Base-by-base conservation (phyloP, 1,140 invertebrate species). In the Argopecten irradians region DNA sequence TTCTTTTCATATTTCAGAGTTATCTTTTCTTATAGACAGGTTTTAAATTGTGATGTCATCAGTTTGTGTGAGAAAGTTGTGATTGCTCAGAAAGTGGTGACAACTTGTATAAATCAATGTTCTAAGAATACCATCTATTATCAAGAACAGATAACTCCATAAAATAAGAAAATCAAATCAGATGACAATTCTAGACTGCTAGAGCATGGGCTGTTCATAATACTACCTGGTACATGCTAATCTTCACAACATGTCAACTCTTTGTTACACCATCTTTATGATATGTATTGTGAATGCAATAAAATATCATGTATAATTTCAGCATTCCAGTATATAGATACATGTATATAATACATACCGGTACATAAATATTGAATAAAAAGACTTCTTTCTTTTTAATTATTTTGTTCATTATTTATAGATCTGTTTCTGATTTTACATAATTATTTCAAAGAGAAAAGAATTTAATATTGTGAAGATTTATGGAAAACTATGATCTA, bases 391-490 rank as follows among this genome's bases (percentile, higher is more conserved):
- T 46, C 43, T 19, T 19, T 19, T 46, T 46, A 19, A n/a, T n/a
- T n/a, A n/a, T n/a, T n/a, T 39, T 39, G 5, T 39, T 11, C 13
- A 46, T 8, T 16, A 46, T 19, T 46, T 19, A 46, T 46, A 19
- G 9, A 46, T 19, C 1, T 46, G 43, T 46, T 11, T 19, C 1
- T 46, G 43, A 19, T 11, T 8, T 46, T 11, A 8, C 43, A 46
- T 46, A 13, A 71, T 71, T 71, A n/a, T 71, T 71, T 22, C n/a
- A 71, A n/a, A 71, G 8, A 1, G 28, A 28, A 28, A 28, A 71
- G n/a, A 71, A 8, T 71, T 71, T 71, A n/a, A 28, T 71, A 71
- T 71, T 71, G 55, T 71, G 55, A 71, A 71, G 55, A 71, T 71
- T 71, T 71, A 71, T n/a, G 28, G 5, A 71, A 71, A 71, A n/a